Percentiles rank a stretch among this genome's conserved stretches.
Evolutionary conservation across 1,140 invertebrate genomes (phyloP).

Genomic region (Mesaphorura yosii): DNA sequence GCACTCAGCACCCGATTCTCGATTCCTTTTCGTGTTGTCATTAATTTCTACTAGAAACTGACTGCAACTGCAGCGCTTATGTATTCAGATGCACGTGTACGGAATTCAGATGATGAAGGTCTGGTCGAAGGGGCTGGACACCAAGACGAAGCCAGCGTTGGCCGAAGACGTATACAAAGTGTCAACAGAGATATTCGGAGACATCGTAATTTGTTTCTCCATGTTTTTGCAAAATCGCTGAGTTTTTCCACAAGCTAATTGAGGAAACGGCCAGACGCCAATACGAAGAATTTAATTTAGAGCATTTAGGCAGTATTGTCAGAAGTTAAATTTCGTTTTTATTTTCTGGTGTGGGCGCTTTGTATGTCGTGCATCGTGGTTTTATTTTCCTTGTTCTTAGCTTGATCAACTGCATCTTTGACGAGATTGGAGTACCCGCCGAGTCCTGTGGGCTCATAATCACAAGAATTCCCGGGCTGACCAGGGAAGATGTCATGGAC

Average conservation of each 20-base stretch:
- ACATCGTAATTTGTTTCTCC: constrained; percentile 5
- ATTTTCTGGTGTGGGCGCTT: background rate
- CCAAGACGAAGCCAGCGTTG: constrained; percentile 2
- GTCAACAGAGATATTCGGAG: constrained; percentile 4
- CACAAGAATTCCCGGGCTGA: background rate
- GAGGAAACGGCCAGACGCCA: background rate
- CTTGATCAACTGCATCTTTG: constrained; percentile 11
- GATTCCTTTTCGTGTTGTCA: too few relatives aligned
- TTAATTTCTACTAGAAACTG: background rate
- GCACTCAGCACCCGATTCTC: background rate
- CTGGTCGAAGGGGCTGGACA: constrained; percentile 5
- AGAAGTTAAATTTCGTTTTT: background rate
- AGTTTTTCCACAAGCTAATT: constrained; percentile 1
- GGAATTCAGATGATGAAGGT: constrained; percentile 9
- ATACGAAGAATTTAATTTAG: background rate
- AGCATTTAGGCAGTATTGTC: background rate
- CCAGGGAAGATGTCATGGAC: background rate
- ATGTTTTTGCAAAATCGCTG: constrained; percentile 12
- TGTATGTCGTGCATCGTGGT: background rate
- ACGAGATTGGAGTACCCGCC: constrained; percentile 16
- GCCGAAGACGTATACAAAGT: constrained; percentile 2
- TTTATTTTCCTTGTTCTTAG: constrained; percentile 4
- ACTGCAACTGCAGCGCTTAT: background rate
- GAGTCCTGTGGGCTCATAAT: constrained; percentile 7
- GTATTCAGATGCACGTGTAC: constrained; percentile 15